These are phyloP conservation scores for Syngnathus typhle DNA, from an alignment of 2,113 vertebrate genomes.

Conservation along the genomic window DNA sequence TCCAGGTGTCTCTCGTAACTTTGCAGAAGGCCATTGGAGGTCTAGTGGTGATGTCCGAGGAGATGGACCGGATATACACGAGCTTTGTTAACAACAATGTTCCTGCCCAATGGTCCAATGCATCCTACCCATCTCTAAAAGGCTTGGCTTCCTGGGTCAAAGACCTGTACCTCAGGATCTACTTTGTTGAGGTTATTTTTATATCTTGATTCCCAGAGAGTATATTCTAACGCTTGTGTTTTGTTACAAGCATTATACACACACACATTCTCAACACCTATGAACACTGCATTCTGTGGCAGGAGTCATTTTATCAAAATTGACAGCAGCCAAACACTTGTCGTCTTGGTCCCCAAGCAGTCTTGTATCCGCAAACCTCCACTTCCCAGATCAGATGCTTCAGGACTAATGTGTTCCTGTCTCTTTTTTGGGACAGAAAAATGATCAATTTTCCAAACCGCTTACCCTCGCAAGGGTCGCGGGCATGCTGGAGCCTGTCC, in stretches of 20 bases:
- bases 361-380: too few relatives aligned
- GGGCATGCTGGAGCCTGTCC: too few relatives aligned
- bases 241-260: neutral
- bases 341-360: too few relatives aligned
- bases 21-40: conserved; percentile 75
- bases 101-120: conserved; percentile 63
- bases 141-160: conserved; percentile 72
- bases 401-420: neutral
- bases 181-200: conserved; percentile 71
- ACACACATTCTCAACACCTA: neutral
- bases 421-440: neutral
- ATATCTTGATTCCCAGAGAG: neutral
- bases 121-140: conserved; percentile 76
- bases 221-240: neutral
- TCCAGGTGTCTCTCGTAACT: conserved; percentile 66
- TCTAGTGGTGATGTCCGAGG: conserved; percentile 78
- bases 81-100: conserved; percentile 79
- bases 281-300: neutral
- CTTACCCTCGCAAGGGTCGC: too few relatives aligned
- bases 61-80: conserved; percentile 76
- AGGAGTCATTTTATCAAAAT: too few relatives aligned
- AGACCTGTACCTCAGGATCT: conserved; percentile 71
- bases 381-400: neutral
- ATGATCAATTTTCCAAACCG: too few relatives aligned
- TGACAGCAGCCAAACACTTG: too few relatives aligned